Base-by-base conservation (phyloP, 2,113 vertebrate species). In the Notiomystis cincta region DNA sequence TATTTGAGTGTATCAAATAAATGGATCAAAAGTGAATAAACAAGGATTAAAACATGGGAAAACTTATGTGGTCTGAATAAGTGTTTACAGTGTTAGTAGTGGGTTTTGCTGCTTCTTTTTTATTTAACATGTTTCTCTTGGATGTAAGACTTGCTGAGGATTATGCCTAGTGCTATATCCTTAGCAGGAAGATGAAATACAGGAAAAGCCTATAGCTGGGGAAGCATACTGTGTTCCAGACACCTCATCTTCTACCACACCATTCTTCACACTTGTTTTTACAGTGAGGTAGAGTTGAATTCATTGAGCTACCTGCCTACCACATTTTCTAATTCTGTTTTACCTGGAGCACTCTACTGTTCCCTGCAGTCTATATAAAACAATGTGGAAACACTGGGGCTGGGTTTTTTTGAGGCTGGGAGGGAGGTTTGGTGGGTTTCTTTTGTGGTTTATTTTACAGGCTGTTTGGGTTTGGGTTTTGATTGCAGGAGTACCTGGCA, bases 291-390 rank as follows among this genome's bases (percentile, higher is more conserved):
- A 7, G 22, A 30, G 48, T 3, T 61, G 28, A 76, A 67, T 14
- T 72, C 3, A 1, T 1, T 42, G 24, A 82, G 15, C 33, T 91
- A 14, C 44, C 24, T 60, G 17, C 21, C 42, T 62, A 17, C 12
- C 20, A 28, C 2, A 3, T n/a, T 4, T 3, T n/a, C 19, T 28
- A 9, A 2, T 20, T 69, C 28, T 25, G 1, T 2, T 33, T 37
- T 42, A 35, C 10, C 13, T 71, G 16, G 16, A 48, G 31, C 8
- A 24, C 40, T 73, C 31, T 73, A 1, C 3, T 61, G 0, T 78
- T 8, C 17, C 56, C 7, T 75, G 22, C 31, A 38, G 18, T 47
- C 35, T 42, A 0, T 35, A 11, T 45, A 23, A 44, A 50, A 47
- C 66, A 47, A 31, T 11, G 31, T 50, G 47, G 53, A 73, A 66